A percentile compares a stretch with the other conserved stretches of the same genome.
These are phyloP conservation scores for Hartigia nigra DNA, from an alignment of 2,888 invertebrate genomes.

Conservation along the genomic window DNA sequence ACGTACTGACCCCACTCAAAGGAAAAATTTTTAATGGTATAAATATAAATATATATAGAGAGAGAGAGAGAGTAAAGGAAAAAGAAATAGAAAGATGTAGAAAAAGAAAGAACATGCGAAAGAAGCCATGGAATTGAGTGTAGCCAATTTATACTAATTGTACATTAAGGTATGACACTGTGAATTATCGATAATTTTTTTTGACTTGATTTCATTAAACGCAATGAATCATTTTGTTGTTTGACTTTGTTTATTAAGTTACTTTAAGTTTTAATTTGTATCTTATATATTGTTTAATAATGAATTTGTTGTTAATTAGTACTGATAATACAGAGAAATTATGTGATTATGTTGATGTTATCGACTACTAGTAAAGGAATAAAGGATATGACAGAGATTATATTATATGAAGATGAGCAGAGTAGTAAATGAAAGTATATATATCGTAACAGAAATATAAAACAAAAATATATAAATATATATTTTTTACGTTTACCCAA, in stretches of 20 bases:
- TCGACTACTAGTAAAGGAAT: constrained; percentile 46
- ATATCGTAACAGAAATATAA: constrained; percentile 31
- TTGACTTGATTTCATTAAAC: constrained; percentile 61
- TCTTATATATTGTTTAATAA: constrained; percentile 50
- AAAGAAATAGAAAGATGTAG: too few species aligned
- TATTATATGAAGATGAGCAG: constrained; percentile 34
- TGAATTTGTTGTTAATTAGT: constrained; percentile 54
- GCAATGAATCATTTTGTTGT: constrained; percentile 59
- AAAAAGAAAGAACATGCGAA: background rate
- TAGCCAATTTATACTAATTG: constrained; percentile 41
- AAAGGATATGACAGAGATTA: constrained; percentile 52
- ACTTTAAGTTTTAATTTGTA: constrained; percentile 22
- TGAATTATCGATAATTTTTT: constrained; percentile 41
- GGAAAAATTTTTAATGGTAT: background rate
- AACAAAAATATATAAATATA: constrained; percentile 40
- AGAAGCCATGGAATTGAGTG: constrained; percentile 42
- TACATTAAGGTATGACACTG: constrained; percentile 44
- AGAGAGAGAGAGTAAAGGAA: background rate
- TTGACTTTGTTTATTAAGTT: constrained; percentile 48
- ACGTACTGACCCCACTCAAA: constrained; percentile 39
- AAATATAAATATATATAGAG: constrained; percentile 21
- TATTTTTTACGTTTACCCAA: constrained; percentile 62
- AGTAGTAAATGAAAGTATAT: constrained; percentile 17
- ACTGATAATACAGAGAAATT: constrained; percentile 36
- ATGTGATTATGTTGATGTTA: constrained; percentile 56